Evolutionary conservation across 1,140 invertebrate genomes (phyloP).

Genomic region (Lithobius niger): DNA sequence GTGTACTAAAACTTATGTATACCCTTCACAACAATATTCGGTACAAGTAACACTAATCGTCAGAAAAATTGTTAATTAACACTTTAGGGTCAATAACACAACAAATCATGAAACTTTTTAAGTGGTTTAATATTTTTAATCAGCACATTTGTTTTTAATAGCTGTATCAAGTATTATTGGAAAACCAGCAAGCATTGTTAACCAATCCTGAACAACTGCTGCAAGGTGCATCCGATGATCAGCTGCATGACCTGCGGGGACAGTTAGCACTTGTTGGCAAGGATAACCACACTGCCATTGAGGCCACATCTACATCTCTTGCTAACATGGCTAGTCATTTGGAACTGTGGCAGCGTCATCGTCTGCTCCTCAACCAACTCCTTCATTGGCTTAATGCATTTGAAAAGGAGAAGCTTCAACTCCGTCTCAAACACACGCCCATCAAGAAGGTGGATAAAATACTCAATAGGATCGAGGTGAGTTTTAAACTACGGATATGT

Average conservation of each 20-base stretch:
- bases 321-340: slow-evolving; percentile 19
- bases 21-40: no score
- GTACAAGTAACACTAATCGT: no score
- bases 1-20: no score
- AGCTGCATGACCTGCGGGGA: background rate
- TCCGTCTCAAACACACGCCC: slow-evolving; percentile 62
- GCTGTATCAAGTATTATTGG: background rate
- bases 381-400: slow-evolving; percentile 63
- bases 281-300: background rate
- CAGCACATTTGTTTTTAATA: no score
- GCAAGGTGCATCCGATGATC: background rate
- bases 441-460: slow-evolving; percentile 40
- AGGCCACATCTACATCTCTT: background rate
- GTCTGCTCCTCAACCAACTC: slow-evolving; percentile 51
- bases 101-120: no score
- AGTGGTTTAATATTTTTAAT: no score
- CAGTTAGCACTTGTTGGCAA: no score
- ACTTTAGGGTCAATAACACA: no score
- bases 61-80: no score
- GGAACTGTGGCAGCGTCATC: slow-evolving; percentile 73
- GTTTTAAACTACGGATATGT: slow-evolving; percentile 4
- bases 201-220: background rate
- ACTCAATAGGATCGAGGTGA: slow-evolving; percentile 42
- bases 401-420: slow-evolving; percentile 62
- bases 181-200: background rate